Conservation (phyloP, 2,888 invertebrate species). For the Limenitis camilla region DNA sequence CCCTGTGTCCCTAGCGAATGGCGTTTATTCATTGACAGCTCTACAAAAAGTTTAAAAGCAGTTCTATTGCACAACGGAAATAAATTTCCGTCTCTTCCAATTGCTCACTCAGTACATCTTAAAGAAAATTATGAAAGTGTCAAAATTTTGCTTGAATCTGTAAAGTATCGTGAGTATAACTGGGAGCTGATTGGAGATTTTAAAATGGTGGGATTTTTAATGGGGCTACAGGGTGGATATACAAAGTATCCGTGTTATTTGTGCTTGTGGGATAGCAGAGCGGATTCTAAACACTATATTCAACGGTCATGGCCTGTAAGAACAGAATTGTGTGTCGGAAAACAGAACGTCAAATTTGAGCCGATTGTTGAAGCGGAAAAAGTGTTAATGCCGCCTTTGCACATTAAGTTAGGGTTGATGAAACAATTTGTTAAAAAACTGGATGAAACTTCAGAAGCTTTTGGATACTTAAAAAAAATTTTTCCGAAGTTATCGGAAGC, state of each 20-base stretch:
- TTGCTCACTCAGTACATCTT: constrained; percentile 11
- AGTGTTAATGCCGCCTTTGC: too few relatives aligned
- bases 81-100: constrained; percentile 18
- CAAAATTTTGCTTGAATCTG: constrained; percentile 14
- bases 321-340: too few relatives aligned
- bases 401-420: too few relatives aligned
- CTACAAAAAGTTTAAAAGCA: constrained; percentile 27
- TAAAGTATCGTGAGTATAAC: constrained; percentile 18
- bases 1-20: constrained; percentile 21
- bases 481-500: constrained; percentile 25
- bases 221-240: constrained; percentile 21
- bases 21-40: constrained; percentile 27
- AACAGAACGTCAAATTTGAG: too few relatives aligned
- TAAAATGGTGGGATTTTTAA: constrained; percentile 20
- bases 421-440: too few relatives aligned
- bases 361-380: too few relatives aligned
- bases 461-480: constrained; percentile 21
- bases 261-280: constrained; percentile 22
- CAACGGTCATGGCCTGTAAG: too few relatives aligned
- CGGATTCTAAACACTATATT: too few relatives aligned
- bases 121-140: constrained; percentile 23
- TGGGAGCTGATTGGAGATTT: constrained; percentile 18
- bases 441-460: constrained; percentile 25
- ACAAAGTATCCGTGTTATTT: constrained; percentile 21
- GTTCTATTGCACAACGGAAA: constrained; percentile 27